phyloP scores from a whole-genome alignment of 2,113 vertebrate genomes.

The Cheilinus undulatus region DNA sequence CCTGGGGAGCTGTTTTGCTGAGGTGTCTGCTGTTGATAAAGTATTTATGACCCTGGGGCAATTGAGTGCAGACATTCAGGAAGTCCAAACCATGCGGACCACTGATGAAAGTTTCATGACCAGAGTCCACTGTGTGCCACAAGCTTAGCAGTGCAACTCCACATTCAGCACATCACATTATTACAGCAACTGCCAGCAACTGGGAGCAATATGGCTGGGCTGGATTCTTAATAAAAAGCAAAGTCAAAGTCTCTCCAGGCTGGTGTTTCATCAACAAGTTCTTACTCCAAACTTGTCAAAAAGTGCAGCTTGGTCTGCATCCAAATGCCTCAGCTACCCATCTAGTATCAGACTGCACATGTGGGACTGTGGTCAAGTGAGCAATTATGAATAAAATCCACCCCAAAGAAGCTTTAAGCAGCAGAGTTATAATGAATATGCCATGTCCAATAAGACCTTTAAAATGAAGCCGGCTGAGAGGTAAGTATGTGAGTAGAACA shows the following conservation, averaged over 20 bases:
- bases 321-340: no score
- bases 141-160: conserved; percentile 13
- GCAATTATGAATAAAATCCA: no score
- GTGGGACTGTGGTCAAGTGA: no score
- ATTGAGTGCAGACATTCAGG: conserved; percentile 76
- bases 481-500: no score
- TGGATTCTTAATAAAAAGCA: conserved; percentile 7
- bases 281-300: neutral
- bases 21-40: conserved; percentile 75
- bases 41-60: conserved; percentile 75
- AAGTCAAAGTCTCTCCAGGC: neutral
- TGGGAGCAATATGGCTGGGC: neutral
- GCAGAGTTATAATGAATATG: no score
- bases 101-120: conserved; percentile 80
- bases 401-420: no score
- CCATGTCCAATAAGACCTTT: no score
- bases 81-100: conserved; percentile 65
- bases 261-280: neutral
- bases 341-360: no score
- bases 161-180: conserved; percentile 29
- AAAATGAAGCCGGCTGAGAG: no score
- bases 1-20: conserved; percentile 60
- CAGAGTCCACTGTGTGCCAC: conserved; percentile 46
- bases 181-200: conserved; percentile 9
- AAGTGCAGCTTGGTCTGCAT: neutral